These are phyloP conservation scores for Tapirus terrestris DNA, from an alignment of 2,113 vertebrate genomes.

Conservation along the genomic window DNA sequence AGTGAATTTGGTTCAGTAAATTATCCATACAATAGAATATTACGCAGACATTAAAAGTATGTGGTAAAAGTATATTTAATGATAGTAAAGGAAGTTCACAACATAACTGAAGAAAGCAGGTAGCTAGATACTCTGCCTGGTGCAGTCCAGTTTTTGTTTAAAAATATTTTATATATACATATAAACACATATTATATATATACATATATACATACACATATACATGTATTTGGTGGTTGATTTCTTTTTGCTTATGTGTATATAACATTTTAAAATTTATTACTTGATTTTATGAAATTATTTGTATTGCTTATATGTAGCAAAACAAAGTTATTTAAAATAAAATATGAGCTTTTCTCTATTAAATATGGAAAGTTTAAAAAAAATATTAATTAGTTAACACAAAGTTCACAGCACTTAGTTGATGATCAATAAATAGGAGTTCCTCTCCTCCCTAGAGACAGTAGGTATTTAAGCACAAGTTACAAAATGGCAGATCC, in stretches of 20 bases:
- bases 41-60: constrained; percentile 2
- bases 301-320: not conserved
- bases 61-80: constrained; percentile 25
- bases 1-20: constrained; percentile 14
- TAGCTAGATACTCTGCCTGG: not conserved
- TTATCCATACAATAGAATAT: not conserved
- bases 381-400: not conserved
- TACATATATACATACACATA: not conserved
- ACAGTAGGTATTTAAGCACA: not conserved
- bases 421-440: not conserved
- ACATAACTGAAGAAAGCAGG: not conserved
- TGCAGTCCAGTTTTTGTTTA: not conserved
- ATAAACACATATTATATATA: not conserved
- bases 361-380: not conserved
- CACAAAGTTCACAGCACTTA: not conserved
- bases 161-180: not conserved
- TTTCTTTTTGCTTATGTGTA: not conserved
- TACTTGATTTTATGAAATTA: constrained; percentile 29
- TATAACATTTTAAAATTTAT: not conserved
- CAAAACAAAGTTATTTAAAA: constrained; percentile 35
- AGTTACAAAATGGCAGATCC: constrained; percentile 12
- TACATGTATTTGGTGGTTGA: not conserved
- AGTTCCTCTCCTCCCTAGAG: not conserved
- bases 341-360: not conserved
- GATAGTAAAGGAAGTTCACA: not conserved